Evolutionary conservation across 2,888 invertebrate genomes (phyloP).

Genomic region (Desoria tigrina): DNA sequence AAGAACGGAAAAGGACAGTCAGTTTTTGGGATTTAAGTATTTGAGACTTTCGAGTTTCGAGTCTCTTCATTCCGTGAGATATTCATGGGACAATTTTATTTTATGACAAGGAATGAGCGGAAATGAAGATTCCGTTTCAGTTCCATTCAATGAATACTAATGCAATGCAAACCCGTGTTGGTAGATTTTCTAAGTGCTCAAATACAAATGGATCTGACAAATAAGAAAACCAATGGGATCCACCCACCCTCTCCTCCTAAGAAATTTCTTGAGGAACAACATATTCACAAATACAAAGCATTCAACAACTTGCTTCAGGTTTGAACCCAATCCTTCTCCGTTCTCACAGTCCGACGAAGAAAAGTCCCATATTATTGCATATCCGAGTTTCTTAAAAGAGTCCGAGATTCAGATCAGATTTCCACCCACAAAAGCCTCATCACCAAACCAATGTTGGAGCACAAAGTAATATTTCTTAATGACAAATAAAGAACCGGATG

Average conservation of each 20-base stretch:
- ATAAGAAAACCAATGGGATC: slow-evolving; percentile 8
- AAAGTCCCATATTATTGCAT: background rate
- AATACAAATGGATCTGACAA: background rate
- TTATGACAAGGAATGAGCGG: slow-evolving; percentile 23
- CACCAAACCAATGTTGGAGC: background rate
- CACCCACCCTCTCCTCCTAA: background rate
- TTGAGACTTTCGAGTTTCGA: background rate
- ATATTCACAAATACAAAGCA: background rate
- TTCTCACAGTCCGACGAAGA: background rate
- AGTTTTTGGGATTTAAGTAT: too few relatives aligned
- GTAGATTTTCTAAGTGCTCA: background rate
- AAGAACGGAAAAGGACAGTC: too few relatives aligned
- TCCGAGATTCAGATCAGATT: slow-evolving; percentile 16
- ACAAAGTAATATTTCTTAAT: slow-evolving; percentile 14
- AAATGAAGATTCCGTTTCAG: slow-evolving; percentile 25
- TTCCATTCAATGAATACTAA: slow-evolving; percentile 16
- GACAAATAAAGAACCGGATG: slow-evolving; percentile 24
- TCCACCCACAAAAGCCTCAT: slow-evolving; percentile 2
- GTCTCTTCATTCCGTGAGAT: slow-evolving; percentile 8
- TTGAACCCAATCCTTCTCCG: slow-evolving; percentile 1
- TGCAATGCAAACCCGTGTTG: slow-evolving; percentile 3
- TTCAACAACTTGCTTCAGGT: background rate
- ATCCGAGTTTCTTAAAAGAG: background rate
- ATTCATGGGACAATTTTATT: slow-evolving; percentile 12
- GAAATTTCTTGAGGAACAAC: background rate